Base-by-base conservation (phyloP, 2,113 vertebrate genomes). In the Alethe diademata region DNA sequence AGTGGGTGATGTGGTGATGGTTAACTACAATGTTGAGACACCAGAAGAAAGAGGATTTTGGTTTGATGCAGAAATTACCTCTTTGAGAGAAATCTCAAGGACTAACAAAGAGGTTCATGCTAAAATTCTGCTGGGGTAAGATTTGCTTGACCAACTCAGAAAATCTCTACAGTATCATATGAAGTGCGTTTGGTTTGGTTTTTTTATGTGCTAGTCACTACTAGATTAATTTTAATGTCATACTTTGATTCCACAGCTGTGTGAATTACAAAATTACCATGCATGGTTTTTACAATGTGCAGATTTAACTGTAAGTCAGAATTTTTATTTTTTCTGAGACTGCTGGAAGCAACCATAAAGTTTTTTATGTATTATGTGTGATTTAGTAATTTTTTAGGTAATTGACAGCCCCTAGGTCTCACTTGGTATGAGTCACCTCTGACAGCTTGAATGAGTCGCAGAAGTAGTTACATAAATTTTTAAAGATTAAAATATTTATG, bases 11-110 rank as follows among this genome's bases (percentile, higher is more conserved):
- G 96, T 97, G 25, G 98, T 99, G 88, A 99, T 99, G 98, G 98
- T 99, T 94, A 99, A 99, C 97, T 99, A 99, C 98, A 99, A 99
- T 95, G 98, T 99, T 95, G 99, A 99, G 97, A 98, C 98, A 15
- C 99, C 99, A 26, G 98, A 99, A 83, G 99, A 99, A 97, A 98
- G 99, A 97, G 99, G 99, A 94, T 99, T 99, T 97, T 99, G 99
- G 99, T 99, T 99, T 92, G 99, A 99, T 91, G 99, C 99, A 48
- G 99, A 99, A 98, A 97, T 99, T 95, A 98, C 98, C 69, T 71
- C 97, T 69, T 36, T 99, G 95, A 99, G 98, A 96, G 98, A 99
- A 96, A 96, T 98, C 40, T 99, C 99, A 93, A 99, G 99, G 95
- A 99, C 99, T 97, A 99, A 98, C 97, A 99, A 99, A 98, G 99